Evolutionary conservation across 2,888 invertebrate species (phyloP), one percentile per base, ranked within the genome.

Genomic region (Papilio protenor): DNA sequence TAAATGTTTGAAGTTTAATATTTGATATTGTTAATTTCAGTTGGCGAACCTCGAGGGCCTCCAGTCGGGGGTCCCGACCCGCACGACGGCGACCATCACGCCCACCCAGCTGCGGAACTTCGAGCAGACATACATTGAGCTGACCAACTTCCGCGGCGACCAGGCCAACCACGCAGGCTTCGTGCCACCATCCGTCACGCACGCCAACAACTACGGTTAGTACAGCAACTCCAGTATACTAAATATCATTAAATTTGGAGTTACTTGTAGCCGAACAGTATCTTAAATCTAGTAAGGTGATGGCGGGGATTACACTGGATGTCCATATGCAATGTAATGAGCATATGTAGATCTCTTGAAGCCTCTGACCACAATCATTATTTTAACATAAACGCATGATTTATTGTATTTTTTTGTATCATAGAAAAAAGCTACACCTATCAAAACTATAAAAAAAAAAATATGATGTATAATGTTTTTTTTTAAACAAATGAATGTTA

Each of bases 31-130:
- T 84, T 86, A 11, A 83, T 96, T 96, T 18, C 96, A 98, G 98
- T 96, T 97, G 95, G 96, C 97, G 85, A 96, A 97, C 90, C 95
- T 97, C 91, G 98, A 98, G 95, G 97, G 97, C 87, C 95, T 97
- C 91, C 97, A 97, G 92, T 97, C 97, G 90, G 98, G 98, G 88
- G 98, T 98, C 87, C 98, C 98, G 76, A 98, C 98, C 79, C 96
- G 97, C 91, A 99, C 98, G 82, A 98, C 99, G 88, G 97, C 98
- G 82, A 98, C 98, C 88, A 95, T 99, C 86, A 99, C 99, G 83
- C 99, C 99, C 81, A 99, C 99, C 71, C 98, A 98, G 85, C 95
- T 99, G 89, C 96, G 98, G 87, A 97, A 96, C 95, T 98, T 99
- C 92, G 98, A 99, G 94, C 98, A 98, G 91, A 97, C 98, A 1